Conservation (phyloP, 2,113 vertebrate species). For the Chaetops frenatus region DNA sequence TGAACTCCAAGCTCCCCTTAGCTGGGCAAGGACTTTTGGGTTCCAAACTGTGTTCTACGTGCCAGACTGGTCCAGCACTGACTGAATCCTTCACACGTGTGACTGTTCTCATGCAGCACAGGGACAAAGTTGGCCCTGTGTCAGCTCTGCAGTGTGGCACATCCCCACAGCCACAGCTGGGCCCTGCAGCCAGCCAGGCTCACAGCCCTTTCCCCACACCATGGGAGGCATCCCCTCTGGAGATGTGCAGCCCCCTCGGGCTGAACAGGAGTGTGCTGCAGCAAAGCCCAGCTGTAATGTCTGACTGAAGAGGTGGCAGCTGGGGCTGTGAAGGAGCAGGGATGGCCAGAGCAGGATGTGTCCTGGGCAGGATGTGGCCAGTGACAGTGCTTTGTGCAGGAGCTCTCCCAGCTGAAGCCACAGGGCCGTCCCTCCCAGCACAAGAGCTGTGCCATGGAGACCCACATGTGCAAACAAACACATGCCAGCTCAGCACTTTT, state of each 20-base stretch:
- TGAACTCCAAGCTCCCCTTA: neutral
- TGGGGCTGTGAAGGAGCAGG: neutral
- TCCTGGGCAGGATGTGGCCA: neutral
- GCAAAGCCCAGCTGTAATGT: neutral
- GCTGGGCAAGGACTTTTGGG: neutral
- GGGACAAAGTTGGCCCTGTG: neutral
- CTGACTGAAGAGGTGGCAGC: rapidly evolving
- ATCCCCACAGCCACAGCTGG: neutral
- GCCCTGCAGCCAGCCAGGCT: rapidly evolving
- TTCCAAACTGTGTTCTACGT: neutral
- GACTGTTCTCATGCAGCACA: rapidly evolving
- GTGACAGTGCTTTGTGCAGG: rapidly evolving
- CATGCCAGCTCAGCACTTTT: neutral
- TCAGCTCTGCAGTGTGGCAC: neutral
- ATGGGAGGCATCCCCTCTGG: rapidly evolving
- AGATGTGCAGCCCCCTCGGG: rapidly evolving
- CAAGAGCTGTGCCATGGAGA: neutral
- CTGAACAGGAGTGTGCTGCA: rapidly evolving
- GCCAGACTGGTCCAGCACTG: neutral
- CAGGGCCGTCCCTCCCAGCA: neutral
- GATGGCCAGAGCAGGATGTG: neutral
- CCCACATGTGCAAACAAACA: neutral
- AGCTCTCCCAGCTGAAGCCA: neutral
- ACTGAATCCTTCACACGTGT: rapidly evolving
- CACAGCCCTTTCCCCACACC: neutral